These are phyloP conservation scores for Indicator maculatus DNA, from an alignment of 2,113 vertebrate species.

Conservation along the genomic window DNA sequence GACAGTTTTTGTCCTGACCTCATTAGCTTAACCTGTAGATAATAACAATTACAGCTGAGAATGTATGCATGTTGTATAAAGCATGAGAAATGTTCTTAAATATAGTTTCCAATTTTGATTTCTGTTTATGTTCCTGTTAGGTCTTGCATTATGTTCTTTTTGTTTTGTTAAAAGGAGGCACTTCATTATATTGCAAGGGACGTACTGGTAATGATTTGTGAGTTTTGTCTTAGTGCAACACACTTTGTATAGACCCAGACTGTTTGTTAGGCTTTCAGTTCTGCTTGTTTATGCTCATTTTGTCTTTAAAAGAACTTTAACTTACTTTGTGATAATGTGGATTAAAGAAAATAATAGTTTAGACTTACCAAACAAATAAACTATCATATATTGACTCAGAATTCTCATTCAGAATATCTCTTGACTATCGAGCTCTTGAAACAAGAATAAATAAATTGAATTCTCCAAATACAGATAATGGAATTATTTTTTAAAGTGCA, in stretches of 20 bases:
- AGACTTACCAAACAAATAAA: background rate
- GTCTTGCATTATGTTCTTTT: background rate
- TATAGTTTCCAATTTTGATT: background rate
- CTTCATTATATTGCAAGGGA: background rate
- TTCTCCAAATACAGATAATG: background rate
- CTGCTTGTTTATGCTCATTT: background rate
- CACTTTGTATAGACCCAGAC: background rate
- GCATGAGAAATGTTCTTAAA: background rate
- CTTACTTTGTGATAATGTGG: background rate
- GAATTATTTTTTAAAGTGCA: background rate
- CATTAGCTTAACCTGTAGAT: conserved; percentile 21
- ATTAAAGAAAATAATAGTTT: background rate
- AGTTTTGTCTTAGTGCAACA: background rate
- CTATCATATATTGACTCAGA: background rate
- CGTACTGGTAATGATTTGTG: background rate
- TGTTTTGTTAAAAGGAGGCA: background rate
- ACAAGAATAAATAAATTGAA: background rate
- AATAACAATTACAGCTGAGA: background rate
- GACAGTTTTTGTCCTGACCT: conserved; percentile 48
- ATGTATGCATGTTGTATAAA: background rate
- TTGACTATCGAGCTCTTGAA: background rate
- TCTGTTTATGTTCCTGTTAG: background rate
- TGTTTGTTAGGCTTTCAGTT: background rate
- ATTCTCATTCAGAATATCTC: background rate
- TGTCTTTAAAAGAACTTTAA: background rate